phyloP scores from a whole-genome alignment of 2,888 invertebrate species.

The Hypercompe scribonia region DNA sequence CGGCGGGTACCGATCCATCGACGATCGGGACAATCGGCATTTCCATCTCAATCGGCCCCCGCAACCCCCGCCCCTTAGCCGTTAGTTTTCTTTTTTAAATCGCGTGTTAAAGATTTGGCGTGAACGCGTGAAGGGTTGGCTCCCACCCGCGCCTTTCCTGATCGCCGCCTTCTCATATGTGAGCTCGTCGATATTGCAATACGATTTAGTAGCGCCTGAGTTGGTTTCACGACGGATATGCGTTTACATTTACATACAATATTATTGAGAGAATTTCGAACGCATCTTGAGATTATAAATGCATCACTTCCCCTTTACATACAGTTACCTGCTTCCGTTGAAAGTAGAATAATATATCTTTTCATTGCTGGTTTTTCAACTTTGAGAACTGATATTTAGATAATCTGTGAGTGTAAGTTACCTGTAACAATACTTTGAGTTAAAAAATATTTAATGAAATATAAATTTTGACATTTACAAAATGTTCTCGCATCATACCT shows the following conservation, averaged over 20 bases:
- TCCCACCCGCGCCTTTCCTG: constrained; percentile 58
- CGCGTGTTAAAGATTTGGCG: constrained; percentile 86
- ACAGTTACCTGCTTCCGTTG: background rate
- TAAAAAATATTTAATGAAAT: background rate
- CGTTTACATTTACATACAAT: constrained; percentile 47
- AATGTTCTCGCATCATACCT: background rate
- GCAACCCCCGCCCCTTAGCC: constrained; percentile 63
- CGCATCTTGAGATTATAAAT: constrained; percentile 12
- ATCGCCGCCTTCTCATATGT: constrained; percentile 77
- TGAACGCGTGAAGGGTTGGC: constrained; percentile 83
- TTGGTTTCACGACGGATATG: constrained; percentile 48
- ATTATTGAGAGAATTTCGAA: constrained; percentile 38
- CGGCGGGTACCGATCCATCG: constrained; percentile 74
- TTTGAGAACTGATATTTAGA: background rate
- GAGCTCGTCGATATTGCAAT: constrained; percentile 69
- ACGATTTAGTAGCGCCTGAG: constrained; percentile 62
- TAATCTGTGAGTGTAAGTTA: background rate
- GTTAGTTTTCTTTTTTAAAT: constrained; percentile 87
- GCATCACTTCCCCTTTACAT: background rate
- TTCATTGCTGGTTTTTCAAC: background rate
- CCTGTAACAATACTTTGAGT: background rate
- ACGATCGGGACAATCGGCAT: constrained; percentile 81
- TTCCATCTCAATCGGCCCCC: constrained; percentile 81
- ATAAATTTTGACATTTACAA: background rate
- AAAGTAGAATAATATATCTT: background rate